These are phyloP conservation scores for Yponomeuta cagnagella DNA, from an alignment of 2,888 invertebrate genomes.

Conservation along the genomic window DNA sequence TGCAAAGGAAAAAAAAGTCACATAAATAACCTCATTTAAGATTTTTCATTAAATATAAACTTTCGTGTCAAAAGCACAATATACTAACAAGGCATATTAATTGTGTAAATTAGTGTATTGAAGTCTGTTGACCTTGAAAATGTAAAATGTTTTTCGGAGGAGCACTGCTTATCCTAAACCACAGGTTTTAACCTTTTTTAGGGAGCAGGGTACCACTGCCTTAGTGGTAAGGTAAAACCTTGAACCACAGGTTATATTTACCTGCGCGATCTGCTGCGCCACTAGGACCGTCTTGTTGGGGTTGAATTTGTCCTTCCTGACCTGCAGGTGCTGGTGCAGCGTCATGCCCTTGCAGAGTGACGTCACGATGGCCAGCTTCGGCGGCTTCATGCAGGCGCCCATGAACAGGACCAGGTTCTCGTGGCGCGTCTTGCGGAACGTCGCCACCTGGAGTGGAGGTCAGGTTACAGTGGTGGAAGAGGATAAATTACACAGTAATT, in stretches of 20 bases:
- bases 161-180: too few species aligned
- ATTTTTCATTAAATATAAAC: too few species aligned
- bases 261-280: slow-evolving; percentile 97
- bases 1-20: too few species aligned
- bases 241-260: slow-evolving; percentile 35
- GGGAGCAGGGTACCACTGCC: too few species aligned
- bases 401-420: slow-evolving; percentile 99
- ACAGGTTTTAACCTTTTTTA: too few species aligned
- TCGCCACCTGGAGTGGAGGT: slow-evolving; percentile 81
- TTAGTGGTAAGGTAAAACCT: too few species aligned
- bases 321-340: slow-evolving; percentile 94
- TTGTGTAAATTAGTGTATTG: too few species aligned
- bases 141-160: too few species aligned
- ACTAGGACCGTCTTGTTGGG: slow-evolving; percentile 94
- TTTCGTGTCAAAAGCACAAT: too few species aligned
- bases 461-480: background rate
- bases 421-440: slow-evolving; percentile 97
- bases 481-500: background rate
- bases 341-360: slow-evolving; percentile 97
- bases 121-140: too few species aligned
- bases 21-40: too few species aligned
- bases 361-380: slow-evolving; percentile 96
- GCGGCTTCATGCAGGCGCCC: slow-evolving; percentile 99
- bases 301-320: slow-evolving; percentile 94
- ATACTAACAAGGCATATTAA: too few species aligned